Evolutionary conservation across 2,888 invertebrate species (phyloP), one percentile per base, ranked within the genome.

Genomic region (Pyrrhosoma nymphula): DNA sequence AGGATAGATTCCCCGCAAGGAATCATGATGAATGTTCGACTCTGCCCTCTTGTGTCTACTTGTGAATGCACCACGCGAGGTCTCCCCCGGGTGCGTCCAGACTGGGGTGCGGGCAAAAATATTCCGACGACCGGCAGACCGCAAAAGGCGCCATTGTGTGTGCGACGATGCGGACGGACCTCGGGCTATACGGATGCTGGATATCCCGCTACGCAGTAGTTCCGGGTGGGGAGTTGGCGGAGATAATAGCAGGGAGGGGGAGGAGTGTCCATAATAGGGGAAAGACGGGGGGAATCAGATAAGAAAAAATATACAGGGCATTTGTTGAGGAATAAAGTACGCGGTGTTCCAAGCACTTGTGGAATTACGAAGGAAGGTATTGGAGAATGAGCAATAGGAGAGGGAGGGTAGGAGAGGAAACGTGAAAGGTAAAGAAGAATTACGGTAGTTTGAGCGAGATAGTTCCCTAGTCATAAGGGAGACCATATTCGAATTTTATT

Each of bases 131-230:
- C 69, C 69, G 69, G 12, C 69, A n/a, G 69, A 69, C 69, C 69
- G 69, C 69, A 69, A 69, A 47, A 69, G n/a, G 26, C 69, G n/a
- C 69, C 69, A n/a, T n/a, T 69, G 69, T 23, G 23, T 26, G 69
- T 69, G 69, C n/a, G 69, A 69, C 69, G 69, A 69, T 69, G 69
- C 26, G 69, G n/a, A 69, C n/a, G 69, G n/a, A n/a, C n/a, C n/a
- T n/a, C 8, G 26, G 26, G 6, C 8, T 6, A 69, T 26, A 69
- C 26, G 23, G 26, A 26, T 20, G 69, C 69, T n/a, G 69, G n/a
- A n/a, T 26, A 23, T 12, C 26, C 69, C 8, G 23, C 26, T 69
- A 23, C 23, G 69, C 8, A 69, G 26, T 20, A 8, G 69, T 12
- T 60, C 60, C 16, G 69, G 26, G 3, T 26, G n/a, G 4, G 69